Evolutionary conservation across 2,888 invertebrate genomes (phyloP), one percentile per base, ranked within the genome.

Genomic region (Gymnocheta viridis): DNA sequence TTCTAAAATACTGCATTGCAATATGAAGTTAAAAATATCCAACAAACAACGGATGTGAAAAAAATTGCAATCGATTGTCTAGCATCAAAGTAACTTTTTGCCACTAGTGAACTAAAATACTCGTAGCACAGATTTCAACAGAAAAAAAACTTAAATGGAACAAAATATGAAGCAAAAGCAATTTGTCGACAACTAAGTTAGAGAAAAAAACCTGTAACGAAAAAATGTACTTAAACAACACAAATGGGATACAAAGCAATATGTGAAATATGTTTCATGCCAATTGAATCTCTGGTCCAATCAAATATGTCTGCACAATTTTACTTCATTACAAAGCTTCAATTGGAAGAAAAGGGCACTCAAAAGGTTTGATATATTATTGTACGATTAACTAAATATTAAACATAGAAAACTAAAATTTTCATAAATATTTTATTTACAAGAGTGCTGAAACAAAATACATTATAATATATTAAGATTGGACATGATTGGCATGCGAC

Each of bases 151-250:
- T 24, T 9, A 51, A 69, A 69, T 29, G 3, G 22, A 10, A 58
- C 67, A 35, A 62, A 58, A 79, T 66, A 67, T 83, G 80, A 77
- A 80, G 58, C 74, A 70, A 67, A 67, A 83, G 76, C 76, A 83
- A 80, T 80, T 80, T 76, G 60, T 66, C 38, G 70, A 9, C 24
- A 66, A 51, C 27, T 17, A n/a, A 54, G 19, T 44, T 54, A 22
- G 4, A n/a, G 51, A 24, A 41, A 56, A 41, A 41, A 24, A 24
- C 22, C 5, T 4, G 10, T 24, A 32, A 67, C 32, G 56, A 24
- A 74, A 67, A 56, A 32, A 66, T 10, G 56, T 10, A 72, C 10
- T 29, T 56, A 24, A 24, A 4, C 14, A 72, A 19, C 7, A 49
- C 3, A 56, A 56, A 54, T 17, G 32, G 56, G 0, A 64, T 17